Evolutionary conservation across 2,888 invertebrate genomes (phyloP), one percentile per base, ranked within the genome.

Genomic region (Autographa pulchrina): DNA sequence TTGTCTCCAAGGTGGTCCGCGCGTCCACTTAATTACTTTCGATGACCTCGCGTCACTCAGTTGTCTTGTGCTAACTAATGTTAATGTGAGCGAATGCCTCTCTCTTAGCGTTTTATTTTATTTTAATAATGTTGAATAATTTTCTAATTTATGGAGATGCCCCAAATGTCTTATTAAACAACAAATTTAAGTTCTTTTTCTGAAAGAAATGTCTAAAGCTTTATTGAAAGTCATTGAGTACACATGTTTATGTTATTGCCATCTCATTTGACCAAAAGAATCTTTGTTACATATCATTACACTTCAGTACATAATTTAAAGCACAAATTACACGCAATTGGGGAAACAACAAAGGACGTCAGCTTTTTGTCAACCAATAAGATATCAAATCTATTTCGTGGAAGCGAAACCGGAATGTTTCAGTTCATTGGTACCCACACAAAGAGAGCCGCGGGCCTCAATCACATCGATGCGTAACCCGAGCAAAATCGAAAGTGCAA

Each of bases 401-500:
- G 81, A 86, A 87, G 70, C 74, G 65, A 81, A 83, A 83, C 83
- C 85, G 84, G 85, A 86, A 85, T 80, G 64, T 75, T 81, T 78
- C 78, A 80, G 74, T 80, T 79, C 62, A 75, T 70, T 78, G 70
- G 74, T 61, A 78, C 65, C 68, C 56, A 70, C 56, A 69, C 69
- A 82, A 76, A 76, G 71, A 68, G 64, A 67, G 77, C 75, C 78
- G 74, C 74, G 71, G 56, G 75, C 76, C 75, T 85, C 83, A 81
- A 82, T 82, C 86, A 83, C 65, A 80, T 75, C 80, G 85, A 81
- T 85, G 83, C 81, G 81, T 84, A 84, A 81, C 82, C 80, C 83
- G 87, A 86, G 84, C 82, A 89, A 91, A 94, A 94, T 92, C 88
- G 94, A 94, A 94, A 94, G 94, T 93, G 90, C 91, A 91, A 93